A percentile compares a stretch with the other conserved stretches of the same genome.
These are phyloP conservation scores for Rhizoglyphus robini DNA, from an alignment of 1,140 invertebrate species.

Conservation along the genomic window DNA sequence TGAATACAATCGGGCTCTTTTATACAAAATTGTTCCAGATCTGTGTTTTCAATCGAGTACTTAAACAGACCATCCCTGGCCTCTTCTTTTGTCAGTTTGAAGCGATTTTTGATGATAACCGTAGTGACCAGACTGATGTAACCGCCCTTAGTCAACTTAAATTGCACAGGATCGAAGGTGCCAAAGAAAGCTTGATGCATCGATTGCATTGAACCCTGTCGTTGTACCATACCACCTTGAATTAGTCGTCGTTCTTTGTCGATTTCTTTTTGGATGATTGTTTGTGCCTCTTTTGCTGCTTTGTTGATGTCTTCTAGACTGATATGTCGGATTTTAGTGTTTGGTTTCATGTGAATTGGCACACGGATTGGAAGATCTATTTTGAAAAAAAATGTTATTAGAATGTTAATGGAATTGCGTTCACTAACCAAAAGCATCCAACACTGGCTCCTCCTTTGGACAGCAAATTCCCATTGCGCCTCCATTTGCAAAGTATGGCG, in stretches of 20 bases:
- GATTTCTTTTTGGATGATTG: conserved; percentile 11
- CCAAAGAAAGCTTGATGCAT: conserved; percentile 23
- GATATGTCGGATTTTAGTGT: conserved; percentile 1
- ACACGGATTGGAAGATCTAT: conserved; percentile 13
- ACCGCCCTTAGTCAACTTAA: conserved; percentile 19
- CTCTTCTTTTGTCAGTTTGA: conserved; percentile 14
- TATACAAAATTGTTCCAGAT: conserved; percentile 19
- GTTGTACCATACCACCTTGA: conserved; percentile 18
- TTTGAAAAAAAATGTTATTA: no score
- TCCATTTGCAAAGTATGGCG: background rate
- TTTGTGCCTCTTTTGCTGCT: conserved; percentile 14
- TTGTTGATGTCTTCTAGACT: conserved; percentile 17
- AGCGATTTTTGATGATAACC: conserved; percentile 19
- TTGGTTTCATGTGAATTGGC: background rate
- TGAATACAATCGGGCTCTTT: conserved; percentile 17
- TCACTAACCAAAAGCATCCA: background rate
- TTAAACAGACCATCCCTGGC: conserved; percentile 18
- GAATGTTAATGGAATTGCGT: background rate
- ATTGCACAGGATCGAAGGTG: conserved; percentile 14
- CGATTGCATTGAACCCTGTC: conserved; percentile 18
- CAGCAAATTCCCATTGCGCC: conserved; percentile 19
- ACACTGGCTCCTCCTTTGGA: conserved; percentile 3
- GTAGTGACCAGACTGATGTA: conserved; percentile 20
- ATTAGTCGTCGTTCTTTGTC: conserved; percentile 15
- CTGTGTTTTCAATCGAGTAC: conserved; percentile 20